Conservation (phyloP, 2,888 invertebrate genomes). For the Zygogramma bicolorata region DNA sequence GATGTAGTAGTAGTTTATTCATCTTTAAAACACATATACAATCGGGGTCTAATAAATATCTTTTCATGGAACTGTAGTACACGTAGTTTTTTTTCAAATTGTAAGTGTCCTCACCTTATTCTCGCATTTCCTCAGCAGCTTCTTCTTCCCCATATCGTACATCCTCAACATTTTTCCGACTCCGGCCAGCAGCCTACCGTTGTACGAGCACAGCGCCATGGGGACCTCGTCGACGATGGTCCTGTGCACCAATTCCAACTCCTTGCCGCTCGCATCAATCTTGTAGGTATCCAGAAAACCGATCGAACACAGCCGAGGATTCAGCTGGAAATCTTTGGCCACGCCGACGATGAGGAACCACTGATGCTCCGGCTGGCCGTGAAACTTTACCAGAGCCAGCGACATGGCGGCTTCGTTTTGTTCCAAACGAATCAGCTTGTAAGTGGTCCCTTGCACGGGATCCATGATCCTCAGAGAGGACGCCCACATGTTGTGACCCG, state of each 20-base stretch:
- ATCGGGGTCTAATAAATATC: too few species aligned
- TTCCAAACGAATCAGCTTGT: conserved; percentile 83
- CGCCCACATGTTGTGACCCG: conserved; percentile 96
- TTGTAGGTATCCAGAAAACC: conserved; percentile 91
- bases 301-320: conserved; percentile 84
- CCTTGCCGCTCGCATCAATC: conserved; percentile 80
- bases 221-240: conserved; percentile 89
- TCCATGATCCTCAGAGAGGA: conserved; percentile 89
- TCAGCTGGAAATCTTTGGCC: conserved; percentile 84
- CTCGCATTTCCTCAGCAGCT: conserved; percentile 96
- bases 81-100: too few species aligned
- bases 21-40: too few species aligned
- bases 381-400: conserved; percentile 74
- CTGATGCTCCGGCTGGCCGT: conserved; percentile 64
- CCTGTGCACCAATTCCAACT: conserved; percentile 92
- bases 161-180: conserved; percentile 92
- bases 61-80: too few species aligned
- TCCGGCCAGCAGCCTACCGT: conserved; percentile 91
- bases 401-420: conserved; percentile 98
- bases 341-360: conserved; percentile 82
- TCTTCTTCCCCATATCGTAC: conserved; percentile 97
- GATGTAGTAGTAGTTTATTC: too few species aligned
- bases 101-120: conserved; percentile 75
- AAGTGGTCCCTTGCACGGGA: conserved; percentile 77
- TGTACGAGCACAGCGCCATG: conserved; percentile 88